Evolutionary conservation across 2,113 vertebrate species (phyloP).

Genomic region (Chaenocephalus aceratus): DNA sequence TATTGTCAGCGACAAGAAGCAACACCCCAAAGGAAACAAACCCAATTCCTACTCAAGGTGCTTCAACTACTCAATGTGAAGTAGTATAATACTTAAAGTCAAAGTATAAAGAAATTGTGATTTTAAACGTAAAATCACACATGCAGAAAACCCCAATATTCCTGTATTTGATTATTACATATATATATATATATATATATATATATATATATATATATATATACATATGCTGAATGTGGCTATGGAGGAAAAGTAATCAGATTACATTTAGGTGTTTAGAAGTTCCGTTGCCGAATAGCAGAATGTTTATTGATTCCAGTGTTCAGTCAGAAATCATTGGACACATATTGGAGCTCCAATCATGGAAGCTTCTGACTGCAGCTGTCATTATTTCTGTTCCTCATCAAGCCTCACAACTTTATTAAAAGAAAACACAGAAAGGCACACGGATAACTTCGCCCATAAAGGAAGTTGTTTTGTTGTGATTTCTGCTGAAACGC

Average conservation of each 20-base stretch:
- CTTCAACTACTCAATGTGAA: not conserved
- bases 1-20: too few species aligned
- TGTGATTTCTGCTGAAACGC: slow-evolving; percentile 63
- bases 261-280: slow-evolving; percentile 21
- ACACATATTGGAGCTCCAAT: slow-evolving; percentile 57
- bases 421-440: slow-evolving; percentile 53
- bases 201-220: not conserved
- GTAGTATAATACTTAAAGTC: not conserved
- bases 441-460: slow-evolving; percentile 34
- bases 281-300: not conserved
- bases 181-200: too few species aligned
- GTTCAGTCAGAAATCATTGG: slow-evolving; percentile 59
- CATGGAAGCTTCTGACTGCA: slow-evolving; percentile 38
- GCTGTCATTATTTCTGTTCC: slow-evolving; percentile 54
- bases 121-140: not conserved
- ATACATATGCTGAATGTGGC: not conserved
- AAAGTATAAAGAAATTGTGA: not conserved
- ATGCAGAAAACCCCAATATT: not conserved
- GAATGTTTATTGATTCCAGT: slow-evolving; percentile 45
- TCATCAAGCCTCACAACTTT: slow-evolving; percentile 65
- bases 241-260: slow-evolving; percentile 25
- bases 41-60: not conserved
- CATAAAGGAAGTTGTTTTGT: slow-evolving; percentile 67
- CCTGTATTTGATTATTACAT: not conserved
- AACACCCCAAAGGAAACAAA: not conserved